Percentiles rank a stretch among this genome's conserved stretches.
Conservation (phyloP, 2,888 invertebrate genomes). For the Protodeltote pygarga region DNA sequence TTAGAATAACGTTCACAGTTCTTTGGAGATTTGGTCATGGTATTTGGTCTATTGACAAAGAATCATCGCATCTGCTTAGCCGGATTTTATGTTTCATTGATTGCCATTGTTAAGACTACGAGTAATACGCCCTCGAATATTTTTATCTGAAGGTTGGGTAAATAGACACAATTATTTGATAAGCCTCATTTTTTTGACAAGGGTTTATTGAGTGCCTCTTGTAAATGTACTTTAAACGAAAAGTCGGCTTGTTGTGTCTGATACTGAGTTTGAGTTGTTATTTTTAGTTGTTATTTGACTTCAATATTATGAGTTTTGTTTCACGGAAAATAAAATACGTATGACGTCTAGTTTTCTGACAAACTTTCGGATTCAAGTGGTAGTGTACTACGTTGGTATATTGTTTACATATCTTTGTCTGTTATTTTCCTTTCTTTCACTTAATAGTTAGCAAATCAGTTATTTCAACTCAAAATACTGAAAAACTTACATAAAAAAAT, state of each 20-base stretch:
- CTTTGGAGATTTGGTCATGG: constrained; percentile 18
- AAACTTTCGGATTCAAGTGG: too few relatives aligned
- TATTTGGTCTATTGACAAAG: constrained; percentile 50
- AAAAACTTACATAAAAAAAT: too few relatives aligned
- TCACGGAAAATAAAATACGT: too few relatives aligned
- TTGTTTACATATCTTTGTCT: too few relatives aligned
- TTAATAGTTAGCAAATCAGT: too few relatives aligned
- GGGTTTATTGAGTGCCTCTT: constrained; percentile 40
- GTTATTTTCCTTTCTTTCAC: too few relatives aligned
- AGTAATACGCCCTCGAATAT: constrained; percentile 60
- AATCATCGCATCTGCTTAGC: constrained; percentile 78
- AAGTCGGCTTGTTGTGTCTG: constrained; percentile 12
- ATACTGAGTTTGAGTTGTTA: constrained; percentile 21
- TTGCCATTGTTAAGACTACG: constrained; percentile 79
- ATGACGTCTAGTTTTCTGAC: too few relatives aligned
- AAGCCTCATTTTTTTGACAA: constrained; percentile 52
- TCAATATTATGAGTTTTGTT: too few relatives aligned
- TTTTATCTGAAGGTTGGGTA: constrained; percentile 58
- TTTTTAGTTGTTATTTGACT: too few relatives aligned
- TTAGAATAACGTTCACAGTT: constrained; percentile 38
- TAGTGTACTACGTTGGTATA: too few relatives aligned
- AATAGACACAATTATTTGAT: constrained; percentile 76
- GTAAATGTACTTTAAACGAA: constrained; percentile 28
- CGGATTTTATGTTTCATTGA: constrained; percentile 84
- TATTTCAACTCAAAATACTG: too few relatives aligned